These are phyloP conservation scores for Tridacna crocea DNA, from an alignment of 2,888 invertebrate species.

Conservation along the genomic window DNA sequence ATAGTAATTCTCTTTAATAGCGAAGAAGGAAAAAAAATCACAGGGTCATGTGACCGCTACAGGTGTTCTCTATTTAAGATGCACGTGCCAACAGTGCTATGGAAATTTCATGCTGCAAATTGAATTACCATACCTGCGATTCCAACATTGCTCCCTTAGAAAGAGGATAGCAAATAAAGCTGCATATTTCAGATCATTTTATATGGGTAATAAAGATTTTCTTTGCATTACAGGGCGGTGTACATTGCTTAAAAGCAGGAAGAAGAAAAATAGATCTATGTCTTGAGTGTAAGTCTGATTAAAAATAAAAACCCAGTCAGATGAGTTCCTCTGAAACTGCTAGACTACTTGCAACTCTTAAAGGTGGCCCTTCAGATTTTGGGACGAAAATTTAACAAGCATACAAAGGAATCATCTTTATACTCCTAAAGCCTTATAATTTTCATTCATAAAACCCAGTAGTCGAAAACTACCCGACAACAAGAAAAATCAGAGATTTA, in stretches of 20 bases:
- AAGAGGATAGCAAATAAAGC: conserved; percentile 1
- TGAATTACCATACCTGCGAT: conserved; percentile 28
- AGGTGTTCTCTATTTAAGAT: conserved; percentile 32
- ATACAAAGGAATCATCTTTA: too few species aligned
- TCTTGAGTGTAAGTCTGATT: too few species aligned
- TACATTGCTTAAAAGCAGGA: background rate
- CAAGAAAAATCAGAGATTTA: too few species aligned
- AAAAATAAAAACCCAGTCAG: too few species aligned
- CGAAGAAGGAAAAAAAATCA: conserved; percentile 20
- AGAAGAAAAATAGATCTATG: too few species aligned
- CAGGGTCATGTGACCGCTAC: conserved; percentile 29
- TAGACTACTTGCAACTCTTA: too few species aligned
- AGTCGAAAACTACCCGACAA: too few species aligned
- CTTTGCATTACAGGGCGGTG: background rate
- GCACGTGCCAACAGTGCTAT: conserved; percentile 25
- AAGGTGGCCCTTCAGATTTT: too few species aligned
- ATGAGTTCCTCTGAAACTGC: too few species aligned
- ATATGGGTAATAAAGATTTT: background rate
- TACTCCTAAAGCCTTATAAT: too few species aligned
- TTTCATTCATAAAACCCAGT: too few species aligned
- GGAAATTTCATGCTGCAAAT: conserved; percentile 31
- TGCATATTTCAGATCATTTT: background rate
- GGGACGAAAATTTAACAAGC: too few species aligned
- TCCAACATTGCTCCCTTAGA: background rate
- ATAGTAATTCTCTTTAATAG: conserved; percentile 31